Evolutionary conservation across 2,797 vertebrate species (phyloP), one percentile per base, ranked within the genome.

Genomic region (Hypotaenidia philippensis): DNA sequence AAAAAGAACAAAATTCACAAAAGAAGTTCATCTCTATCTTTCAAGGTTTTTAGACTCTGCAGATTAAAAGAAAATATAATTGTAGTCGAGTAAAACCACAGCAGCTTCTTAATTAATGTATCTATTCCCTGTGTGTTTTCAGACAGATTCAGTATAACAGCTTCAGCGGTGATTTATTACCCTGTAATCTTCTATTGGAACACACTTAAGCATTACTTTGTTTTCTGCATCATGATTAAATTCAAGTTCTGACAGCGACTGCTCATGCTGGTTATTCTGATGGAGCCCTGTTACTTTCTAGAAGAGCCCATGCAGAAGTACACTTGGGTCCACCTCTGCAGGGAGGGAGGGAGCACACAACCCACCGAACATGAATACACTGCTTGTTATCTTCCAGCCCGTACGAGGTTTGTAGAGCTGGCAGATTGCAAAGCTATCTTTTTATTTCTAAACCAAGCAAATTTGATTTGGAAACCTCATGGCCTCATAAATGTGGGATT

Each of bases 381-480:
- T 31, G 34, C 21, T 78, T 10, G 55, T 61, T 75, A 75, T 31
- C 55, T 53, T 40, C 59, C 40, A 86, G 18, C 13, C 56, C 45
- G 12, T 22, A 32, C 1, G 9, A 68, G 56, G 65, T 71, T 3
- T 14, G 66, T 6, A 34, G 56, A 57, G 83, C 77, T 93, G 87
- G 72, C 76, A 78, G 66, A 57, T 13, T 74, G 66, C 77, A 93
- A 89, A 90, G 60, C 60, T 41, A 49, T 87, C 66, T 64, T 96
- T 89, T 86, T 47, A 77, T 64, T 95, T 89, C 93, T 87, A 91
- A 93, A 83, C 91, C 14, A 2, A 89, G 85, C 53, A 93, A 87
- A 84, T 74, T 87, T 83, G 70, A 91, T 94, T 87, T 94, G 93
- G 91, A 96, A 96, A 77, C 78, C 93, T 84, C 91, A 45, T 0